phyloP scores from a whole-genome alignment of 2,797 vertebrate genomes.

The Semaprochilodus insignis region DNA sequence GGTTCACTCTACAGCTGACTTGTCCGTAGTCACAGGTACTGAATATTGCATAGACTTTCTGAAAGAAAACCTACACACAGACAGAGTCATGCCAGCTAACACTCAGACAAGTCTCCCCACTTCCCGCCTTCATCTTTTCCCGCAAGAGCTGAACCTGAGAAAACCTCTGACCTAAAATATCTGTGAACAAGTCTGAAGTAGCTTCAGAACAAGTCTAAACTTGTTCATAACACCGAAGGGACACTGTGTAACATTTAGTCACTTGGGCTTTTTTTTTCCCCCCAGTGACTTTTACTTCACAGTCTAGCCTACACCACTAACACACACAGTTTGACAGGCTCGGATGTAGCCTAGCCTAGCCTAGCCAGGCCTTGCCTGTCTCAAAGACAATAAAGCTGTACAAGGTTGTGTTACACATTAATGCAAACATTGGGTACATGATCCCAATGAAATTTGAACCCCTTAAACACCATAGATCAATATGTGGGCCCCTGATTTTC shows the following conservation, averaged over 20 bases:
- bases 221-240: background rate
- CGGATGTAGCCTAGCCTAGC: background rate
- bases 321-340: background rate
- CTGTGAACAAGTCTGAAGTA: background rate
- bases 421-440: no score
- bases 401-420: no score
- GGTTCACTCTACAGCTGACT: constrained; percentile 49
- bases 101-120: constrained; percentile 8
- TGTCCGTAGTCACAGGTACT: constrained; percentile 43
- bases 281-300: background rate
- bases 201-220: background rate
- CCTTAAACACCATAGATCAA: no score
- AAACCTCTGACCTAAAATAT: background rate
- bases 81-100: constrained; percentile 12
- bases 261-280: background rate
- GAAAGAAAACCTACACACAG: constrained; percentile 17
- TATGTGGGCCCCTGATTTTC: no score
- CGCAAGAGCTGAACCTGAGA: background rate
- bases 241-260: background rate
- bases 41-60: constrained; percentile 60
- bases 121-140: background rate
- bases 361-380: background rate
- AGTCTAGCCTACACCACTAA: background rate
- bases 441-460: no score
- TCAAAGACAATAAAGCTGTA: background rate